phyloP scores from a whole-genome alignment of 2,113 vertebrate species.

The Varanus komodoensis region DNA sequence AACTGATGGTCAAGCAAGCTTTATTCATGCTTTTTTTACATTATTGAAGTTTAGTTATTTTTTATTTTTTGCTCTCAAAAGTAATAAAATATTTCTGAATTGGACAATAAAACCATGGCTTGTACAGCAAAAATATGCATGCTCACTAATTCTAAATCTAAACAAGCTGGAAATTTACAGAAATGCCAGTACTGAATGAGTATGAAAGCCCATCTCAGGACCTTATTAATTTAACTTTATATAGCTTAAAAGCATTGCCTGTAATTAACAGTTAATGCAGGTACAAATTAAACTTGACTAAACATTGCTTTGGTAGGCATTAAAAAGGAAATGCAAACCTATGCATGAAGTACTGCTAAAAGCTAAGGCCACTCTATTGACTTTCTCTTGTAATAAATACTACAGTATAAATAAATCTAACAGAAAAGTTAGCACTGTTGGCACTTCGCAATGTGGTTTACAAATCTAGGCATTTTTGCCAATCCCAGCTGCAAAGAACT shows the following conservation, averaged over 20 bases:
- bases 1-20: background rate
- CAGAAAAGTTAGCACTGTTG: background rate
- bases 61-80: background rate
- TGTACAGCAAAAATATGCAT: background rate
- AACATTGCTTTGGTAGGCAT: conserved; percentile 1
- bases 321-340: conserved; percentile 16
- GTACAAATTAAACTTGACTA: conserved; percentile 8
- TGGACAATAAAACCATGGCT: background rate
- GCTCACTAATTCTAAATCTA: background rate
- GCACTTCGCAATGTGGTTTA: conserved; percentile 24
- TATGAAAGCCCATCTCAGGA: conserved; percentile 15
- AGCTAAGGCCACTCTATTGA: conserved; percentile 28
- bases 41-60: background rate
- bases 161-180: conserved; percentile 29
- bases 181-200: conserved; percentile 30
- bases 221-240: conserved; percentile 19
- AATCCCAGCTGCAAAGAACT: conserved; percentile 18
- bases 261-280: background rate
- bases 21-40: background rate
- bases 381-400: conserved; percentile 52
- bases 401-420: conserved; percentile 42
- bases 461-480: conserved; percentile 28
- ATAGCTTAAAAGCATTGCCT: background rate
- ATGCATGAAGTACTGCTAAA: conserved; percentile 18
- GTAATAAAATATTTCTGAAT: background rate